phyloP scores from a whole-genome alignment of 2,888 invertebrate species.

The Bruchidius siliquastri region DNA sequence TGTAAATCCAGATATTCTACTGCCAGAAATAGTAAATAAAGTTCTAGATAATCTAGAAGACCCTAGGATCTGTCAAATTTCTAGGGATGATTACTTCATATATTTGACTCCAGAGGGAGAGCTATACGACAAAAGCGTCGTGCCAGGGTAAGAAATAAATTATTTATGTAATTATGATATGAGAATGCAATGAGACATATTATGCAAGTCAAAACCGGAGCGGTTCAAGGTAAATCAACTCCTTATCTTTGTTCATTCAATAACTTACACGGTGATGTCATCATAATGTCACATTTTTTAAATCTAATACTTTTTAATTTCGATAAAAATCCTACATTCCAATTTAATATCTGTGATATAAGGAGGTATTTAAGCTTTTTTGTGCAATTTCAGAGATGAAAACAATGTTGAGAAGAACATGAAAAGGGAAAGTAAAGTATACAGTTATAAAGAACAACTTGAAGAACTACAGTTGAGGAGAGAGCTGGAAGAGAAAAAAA shows the following conservation, averaged over 20 bases:
- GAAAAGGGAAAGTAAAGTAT: constrained; percentile 93
- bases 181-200: no score
- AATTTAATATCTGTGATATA: neutral
- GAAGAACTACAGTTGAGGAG: constrained; percentile 90
- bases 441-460: constrained; percentile 94
- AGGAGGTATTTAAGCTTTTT: no score
- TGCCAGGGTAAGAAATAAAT: constrained; percentile 52
- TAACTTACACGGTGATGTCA: no score
- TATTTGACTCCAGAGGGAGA: constrained; percentile 84
- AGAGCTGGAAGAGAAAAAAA: constrained; percentile 85
- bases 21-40: constrained; percentile 60
- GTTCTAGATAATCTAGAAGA: constrained; percentile 60
- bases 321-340: no score
- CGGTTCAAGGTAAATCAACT: no score
- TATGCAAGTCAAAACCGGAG: no score
- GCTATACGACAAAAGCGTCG: constrained; percentile 81
- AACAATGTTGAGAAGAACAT: constrained; percentile 65
- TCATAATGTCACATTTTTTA: no score
- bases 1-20: constrained; percentile 60
- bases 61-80: constrained; percentile 63
- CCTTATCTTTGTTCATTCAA: no score
- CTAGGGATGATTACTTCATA: constrained; percentile 75
- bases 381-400: constrained; percentile 41
- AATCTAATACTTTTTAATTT: no score
- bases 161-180: neutral